Base-by-base conservation (phyloP, 1,140 invertebrate genomes). In the Harlomillsia oculata region DNA sequence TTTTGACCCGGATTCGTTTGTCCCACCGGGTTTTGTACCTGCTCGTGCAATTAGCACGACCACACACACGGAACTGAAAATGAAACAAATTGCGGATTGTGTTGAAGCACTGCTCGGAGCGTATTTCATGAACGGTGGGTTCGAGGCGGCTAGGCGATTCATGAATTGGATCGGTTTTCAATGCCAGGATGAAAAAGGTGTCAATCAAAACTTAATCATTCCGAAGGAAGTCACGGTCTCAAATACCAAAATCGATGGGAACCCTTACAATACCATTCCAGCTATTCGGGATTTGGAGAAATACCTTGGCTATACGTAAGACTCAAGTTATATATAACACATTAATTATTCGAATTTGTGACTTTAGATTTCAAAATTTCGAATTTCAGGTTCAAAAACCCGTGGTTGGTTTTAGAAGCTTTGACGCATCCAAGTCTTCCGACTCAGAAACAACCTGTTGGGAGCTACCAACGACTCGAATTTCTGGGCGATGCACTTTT, bases 401-500 rank as follows among this genome's bases (percentile, higher is more conserved):
- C 69, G 54, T 72, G 72, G 20, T 77, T 75, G 66, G 68, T 87
- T 13, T 69, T 88, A 25, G 82, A 96, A 79, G 87, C 93, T 0
- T 79, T 97, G 60, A 93, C 91, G 0, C 94, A 98, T 76, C 82
- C 93, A 0, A 93, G 90, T 0, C 95, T 87, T 74, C 80, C 81
- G 41, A n/a, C n/a, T n/a, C 80, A 81, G 9, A 95, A 96, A 71
- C 77, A 79, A 5, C 69, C 89, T 18, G 95, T 91, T 0, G 82
- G 85, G 63, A 92, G 88, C 68, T 97, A 97, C 72, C 89, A 98
- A 69, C 77, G 93, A 41, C 71, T 97, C 8, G 94, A 98, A 72
- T 97, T 97, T 71, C 76, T 98, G 4, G 94, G 94, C 21, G 94
- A 98, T 77, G 92, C 94, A 4, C 82, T 98, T 34, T 74, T n/a